These are phyloP conservation scores for Palythoa grandis DNA, from an alignment of 92 coral and sea anemone genomes.

Conservation along the genomic window DNA sequence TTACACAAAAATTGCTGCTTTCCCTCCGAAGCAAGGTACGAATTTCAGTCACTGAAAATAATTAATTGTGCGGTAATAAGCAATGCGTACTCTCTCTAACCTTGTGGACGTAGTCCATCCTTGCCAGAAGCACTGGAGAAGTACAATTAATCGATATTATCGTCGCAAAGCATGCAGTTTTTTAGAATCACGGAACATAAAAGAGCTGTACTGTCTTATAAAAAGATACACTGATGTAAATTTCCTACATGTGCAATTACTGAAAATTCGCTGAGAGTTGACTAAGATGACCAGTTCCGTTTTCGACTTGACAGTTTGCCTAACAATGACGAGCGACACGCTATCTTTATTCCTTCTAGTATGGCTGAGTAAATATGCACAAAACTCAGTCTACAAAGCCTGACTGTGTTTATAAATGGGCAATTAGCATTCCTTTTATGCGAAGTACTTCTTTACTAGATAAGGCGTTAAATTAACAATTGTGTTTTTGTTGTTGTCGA, in stretches of 20 bases:
- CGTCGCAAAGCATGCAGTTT: neutral
- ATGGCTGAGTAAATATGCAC: slow-evolving; percentile 12
- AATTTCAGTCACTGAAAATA: too few species aligned
- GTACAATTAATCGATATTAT: neutral
- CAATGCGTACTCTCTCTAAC: neutral
- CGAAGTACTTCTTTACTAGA: neutral
- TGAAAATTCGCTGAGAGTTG: neutral
- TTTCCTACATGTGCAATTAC: neutral
- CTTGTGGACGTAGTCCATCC: neutral
- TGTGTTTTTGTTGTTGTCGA: neutral
- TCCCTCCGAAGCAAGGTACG: neutral
- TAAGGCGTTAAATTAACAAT: neutral
- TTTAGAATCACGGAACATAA: neutral
- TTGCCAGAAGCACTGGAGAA: neutral
- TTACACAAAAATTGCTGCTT: neutral
- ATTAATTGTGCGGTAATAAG: neutral
- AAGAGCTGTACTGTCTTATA: neutral
- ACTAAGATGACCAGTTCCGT: neutral
- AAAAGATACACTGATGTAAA: neutral
- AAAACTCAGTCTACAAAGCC: neutral
- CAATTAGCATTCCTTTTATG: neutral
- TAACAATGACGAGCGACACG: slow-evolving; percentile 18
- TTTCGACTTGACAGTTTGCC: slow-evolving; percentile 1
- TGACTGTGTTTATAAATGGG: neutral
- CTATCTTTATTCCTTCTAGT: neutral